phyloP scores from a whole-genome alignment of 1,140 invertebrate species.

The Lasaia peninsularis region DNA sequence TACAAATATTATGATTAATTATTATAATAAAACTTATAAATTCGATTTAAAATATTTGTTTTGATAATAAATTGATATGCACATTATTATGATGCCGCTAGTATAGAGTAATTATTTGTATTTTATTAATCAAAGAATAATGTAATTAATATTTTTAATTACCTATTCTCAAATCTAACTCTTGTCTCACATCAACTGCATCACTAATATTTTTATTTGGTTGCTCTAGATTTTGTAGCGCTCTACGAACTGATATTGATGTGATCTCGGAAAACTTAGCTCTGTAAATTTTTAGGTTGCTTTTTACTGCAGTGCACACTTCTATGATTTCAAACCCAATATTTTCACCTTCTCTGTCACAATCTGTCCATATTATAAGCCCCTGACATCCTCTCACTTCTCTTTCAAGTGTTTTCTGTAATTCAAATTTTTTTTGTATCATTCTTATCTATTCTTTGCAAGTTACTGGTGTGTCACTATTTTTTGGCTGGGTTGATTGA shows the following conservation, averaged over 20 bases:
- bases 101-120: too few relatives aligned
- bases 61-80: too few relatives aligned
- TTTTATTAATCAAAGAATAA: too few relatives aligned
- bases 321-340: constrained; percentile 99
- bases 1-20: too few relatives aligned
- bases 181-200: constrained; percentile 96
- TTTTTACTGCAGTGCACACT: constrained; percentile 91
- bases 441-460: too few relatives aligned
- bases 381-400: constrained; percentile 87
- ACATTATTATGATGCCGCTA: too few relatives aligned
- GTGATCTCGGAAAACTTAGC: constrained; percentile 99
- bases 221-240: constrained; percentile 86
- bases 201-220: constrained; percentile 93
- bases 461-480: too few relatives aligned
- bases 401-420: constrained; percentile 88
- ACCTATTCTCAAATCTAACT: constrained; percentile 98
- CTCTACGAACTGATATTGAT: constrained; percentile 84
- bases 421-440: constrained; percentile 21
- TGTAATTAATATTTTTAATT: too few relatives aligned
- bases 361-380: constrained; percentile 99
- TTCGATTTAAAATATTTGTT: too few relatives aligned
- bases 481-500: too few relatives aligned
- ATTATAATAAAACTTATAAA: too few relatives aligned
- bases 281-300: constrained; percentile 86
- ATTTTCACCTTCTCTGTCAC: constrained; percentile 99